Evolutionary conservation across 2,888 invertebrate genomes (phyloP).

Genomic region (Netelia melanura): DNA sequence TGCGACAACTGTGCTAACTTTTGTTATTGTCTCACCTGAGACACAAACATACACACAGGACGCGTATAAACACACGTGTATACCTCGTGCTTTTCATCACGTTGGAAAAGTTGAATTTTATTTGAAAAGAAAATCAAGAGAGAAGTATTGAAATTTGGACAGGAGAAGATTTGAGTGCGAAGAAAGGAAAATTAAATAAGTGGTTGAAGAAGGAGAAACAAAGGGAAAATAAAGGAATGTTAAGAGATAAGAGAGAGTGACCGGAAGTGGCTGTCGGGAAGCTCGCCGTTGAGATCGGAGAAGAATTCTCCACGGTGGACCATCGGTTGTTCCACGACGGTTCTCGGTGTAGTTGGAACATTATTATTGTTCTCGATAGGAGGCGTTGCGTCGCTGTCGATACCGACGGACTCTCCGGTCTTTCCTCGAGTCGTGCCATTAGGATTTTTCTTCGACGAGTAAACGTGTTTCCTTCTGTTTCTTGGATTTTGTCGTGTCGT

Average conservation of each 20-base stretch:
- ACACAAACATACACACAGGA: neutral
- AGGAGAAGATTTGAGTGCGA: too few species aligned
- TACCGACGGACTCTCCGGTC: too few species aligned
- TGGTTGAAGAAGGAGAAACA: too few species aligned
- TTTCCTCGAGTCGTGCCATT: constrained; percentile 8
- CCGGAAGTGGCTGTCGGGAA: constrained; percentile 30
- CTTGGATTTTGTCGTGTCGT: neutral
- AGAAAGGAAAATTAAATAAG: too few species aligned
- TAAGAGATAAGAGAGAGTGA: constrained; percentile 28
- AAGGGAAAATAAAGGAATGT: neutral
- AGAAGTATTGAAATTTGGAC: too few species aligned
- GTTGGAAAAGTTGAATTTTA: constrained; percentile 3
- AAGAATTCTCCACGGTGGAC: constrained; percentile 22
- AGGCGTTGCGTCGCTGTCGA: constrained; percentile 40
- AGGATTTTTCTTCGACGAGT: constrained; percentile 2
- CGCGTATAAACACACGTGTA: constrained; percentile 8
- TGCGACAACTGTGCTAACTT: constrained; percentile 37
- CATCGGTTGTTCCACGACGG: constrained; percentile 7
- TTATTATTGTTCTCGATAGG: constrained; percentile 61
- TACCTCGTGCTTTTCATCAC: neutral
- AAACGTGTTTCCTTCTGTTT: neutral
- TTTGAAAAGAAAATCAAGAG: neutral
- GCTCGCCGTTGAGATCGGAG: constrained; percentile 8
- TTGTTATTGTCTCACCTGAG: constrained; percentile 17
- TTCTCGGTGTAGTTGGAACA: constrained; percentile 36